Evolutionary conservation across 2,888 invertebrate genomes (phyloP).

Genomic region (Tenthredo notha): DNA sequence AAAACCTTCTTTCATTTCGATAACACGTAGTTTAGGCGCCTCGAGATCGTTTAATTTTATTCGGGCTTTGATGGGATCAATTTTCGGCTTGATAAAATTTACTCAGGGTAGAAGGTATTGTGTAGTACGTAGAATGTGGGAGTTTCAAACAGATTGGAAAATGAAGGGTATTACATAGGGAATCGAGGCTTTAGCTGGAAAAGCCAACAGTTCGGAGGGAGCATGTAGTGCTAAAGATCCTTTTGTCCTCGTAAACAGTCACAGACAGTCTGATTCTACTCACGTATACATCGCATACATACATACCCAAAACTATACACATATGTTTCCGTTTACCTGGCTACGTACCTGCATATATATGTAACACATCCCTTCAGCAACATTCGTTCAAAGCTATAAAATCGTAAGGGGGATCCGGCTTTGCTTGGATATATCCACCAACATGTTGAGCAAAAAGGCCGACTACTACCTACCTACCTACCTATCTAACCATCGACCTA

Average conservation of each 20-base stretch:
- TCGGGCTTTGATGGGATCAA: not conserved
- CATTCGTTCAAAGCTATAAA: constrained; percentile 35
- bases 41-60: not conserved
- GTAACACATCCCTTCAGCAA: too few species aligned
- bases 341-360: not conserved
- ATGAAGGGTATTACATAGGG: not conserved
- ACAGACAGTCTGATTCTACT: constrained; percentile 21
- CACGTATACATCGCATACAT: constrained; percentile 24
- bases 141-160: constrained; percentile 37
- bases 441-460: constrained; percentile 22
- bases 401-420: constrained; percentile 24
- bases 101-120: not conserved
- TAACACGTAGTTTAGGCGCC: not conserved
- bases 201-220: not conserved
- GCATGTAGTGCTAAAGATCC: constrained; percentile 8
- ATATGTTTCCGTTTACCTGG: not conserved
- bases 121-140: not conserved
- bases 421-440: not conserved
- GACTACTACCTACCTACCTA: not conserved
- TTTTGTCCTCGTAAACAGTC: constrained; percentile 43
- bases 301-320: not conserved
- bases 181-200: not conserved
- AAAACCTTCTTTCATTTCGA: not conserved
- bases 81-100: not conserved
- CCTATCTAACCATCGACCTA: not conserved